These are phyloP conservation scores for Nylanderia fulva DNA, from an alignment of 1,140 invertebrate species.

Conservation along the genomic window DNA sequence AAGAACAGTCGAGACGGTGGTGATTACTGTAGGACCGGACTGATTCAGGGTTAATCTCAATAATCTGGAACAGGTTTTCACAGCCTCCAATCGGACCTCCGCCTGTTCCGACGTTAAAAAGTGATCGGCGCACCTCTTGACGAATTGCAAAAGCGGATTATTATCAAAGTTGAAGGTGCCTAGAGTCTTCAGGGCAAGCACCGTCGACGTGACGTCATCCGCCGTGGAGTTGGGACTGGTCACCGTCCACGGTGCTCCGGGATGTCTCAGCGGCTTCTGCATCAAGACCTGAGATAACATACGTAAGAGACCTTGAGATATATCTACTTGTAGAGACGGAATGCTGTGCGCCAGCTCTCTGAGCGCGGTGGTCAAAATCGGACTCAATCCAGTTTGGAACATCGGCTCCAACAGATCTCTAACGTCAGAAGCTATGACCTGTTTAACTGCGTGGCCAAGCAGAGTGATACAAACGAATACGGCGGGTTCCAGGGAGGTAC, in stretches of 20 bases:
- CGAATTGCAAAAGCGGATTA: constrained; percentile 96
- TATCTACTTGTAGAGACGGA: constrained; percentile 94
- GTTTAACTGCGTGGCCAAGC: constrained; percentile 94
- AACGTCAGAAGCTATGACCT: constrained; percentile 91
- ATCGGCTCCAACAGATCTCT: constrained; percentile 95
- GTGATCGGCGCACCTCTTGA: constrained; percentile 95
- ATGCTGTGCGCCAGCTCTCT: constrained; percentile 96
- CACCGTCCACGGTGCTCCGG: constrained; percentile 89
- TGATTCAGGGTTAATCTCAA: constrained; percentile 92
- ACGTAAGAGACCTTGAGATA: constrained; percentile 96
- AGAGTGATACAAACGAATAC: constrained; percentile 98
- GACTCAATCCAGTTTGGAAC: constrained; percentile 96
- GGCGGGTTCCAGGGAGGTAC: constrained; percentile 92
- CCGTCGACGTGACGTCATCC: constrained; percentile 93
- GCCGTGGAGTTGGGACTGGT: constrained; percentile 81
- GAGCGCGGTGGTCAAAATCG: constrained; percentile 95
- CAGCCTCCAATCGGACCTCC: constrained; percentile 97
- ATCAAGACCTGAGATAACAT: constrained; percentile 96
- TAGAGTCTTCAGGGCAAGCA: constrained; percentile 96
- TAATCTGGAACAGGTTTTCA: constrained; percentile 96
- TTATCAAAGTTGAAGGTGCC: constrained; percentile 99
- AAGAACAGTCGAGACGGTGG: constrained; percentile 95
- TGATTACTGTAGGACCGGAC: constrained; percentile 92
- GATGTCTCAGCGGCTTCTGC: constrained; percentile 93
- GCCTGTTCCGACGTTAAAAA: constrained; percentile 96